Conservation (phyloP, 2,888 invertebrate genomes). For the Brenthis hecate region DNA sequence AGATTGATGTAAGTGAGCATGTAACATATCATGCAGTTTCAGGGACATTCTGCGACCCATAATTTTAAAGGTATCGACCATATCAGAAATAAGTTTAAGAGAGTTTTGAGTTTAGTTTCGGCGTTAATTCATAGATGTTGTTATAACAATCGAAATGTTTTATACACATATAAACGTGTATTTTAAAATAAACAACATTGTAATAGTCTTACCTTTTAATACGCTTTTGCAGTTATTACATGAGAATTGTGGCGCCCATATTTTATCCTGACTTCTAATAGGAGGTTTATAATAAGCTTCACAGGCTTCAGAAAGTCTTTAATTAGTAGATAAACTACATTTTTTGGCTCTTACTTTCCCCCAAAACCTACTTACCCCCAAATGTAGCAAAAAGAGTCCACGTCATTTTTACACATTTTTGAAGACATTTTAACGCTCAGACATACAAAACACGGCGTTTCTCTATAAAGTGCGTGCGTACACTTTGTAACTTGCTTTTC, state of each 20-base stretch:
- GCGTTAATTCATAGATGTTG: no score
- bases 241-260: conserved; percentile 9
- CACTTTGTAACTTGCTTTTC: not conserved
- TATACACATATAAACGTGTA: no score
- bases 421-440: not conserved
- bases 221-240: conserved; percentile 22
- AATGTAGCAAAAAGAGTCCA: conserved; percentile 1
- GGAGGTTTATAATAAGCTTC: conserved; percentile 26
- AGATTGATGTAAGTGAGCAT: no score
- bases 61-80: no score
- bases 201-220: no score
- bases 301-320: conserved; percentile 25
- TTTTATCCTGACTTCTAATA: not conserved
- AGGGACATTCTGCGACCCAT: no score
- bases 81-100: no score
- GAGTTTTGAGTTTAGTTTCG: no score
- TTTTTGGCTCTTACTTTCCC: conserved; percentile 18
- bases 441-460: no score
- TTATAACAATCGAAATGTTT: no score
- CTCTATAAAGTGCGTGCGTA: not conserved
- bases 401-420: not conserved
- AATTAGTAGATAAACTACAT: conserved; percentile 18
- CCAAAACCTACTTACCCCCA: not conserved
- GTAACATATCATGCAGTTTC: no score
- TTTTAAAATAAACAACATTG: no score